Percentiles rank a stretch among this genome's conserved stretches.
These are phyloP conservation scores for Dusona sp. DNA, from an alignment of 2,888 invertebrate genomes.

Conservation along the genomic window DNA sequence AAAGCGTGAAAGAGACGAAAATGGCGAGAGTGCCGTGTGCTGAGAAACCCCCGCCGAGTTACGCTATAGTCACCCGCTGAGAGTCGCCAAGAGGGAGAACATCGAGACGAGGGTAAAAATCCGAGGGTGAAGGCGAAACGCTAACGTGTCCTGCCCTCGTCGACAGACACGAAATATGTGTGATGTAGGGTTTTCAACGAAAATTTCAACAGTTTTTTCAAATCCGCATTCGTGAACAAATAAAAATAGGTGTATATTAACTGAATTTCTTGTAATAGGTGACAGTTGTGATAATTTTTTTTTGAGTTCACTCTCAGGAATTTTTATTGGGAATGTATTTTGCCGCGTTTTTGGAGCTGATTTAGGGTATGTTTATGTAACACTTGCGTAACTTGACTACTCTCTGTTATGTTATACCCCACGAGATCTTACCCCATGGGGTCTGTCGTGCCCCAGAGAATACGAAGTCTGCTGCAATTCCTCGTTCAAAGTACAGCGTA, in stretches of 20 bases:
- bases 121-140: constrained; percentile 54
- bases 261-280: background rate
- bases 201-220: background rate
- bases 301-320: background rate
- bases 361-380: background rate
- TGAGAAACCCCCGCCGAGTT: constrained; percentile 61
- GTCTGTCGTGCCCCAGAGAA: too few species aligned
- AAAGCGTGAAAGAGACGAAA: constrained; percentile 51
- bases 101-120: constrained; percentile 52
- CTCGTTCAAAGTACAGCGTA: background rate
- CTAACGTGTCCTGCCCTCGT: constrained; percentile 18
- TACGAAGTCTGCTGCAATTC: background rate
- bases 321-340: background rate
- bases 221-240: background rate
- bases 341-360: background rate
- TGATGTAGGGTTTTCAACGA: background rate
- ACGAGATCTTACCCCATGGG: constrained; percentile 7
- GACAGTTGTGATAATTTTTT: background rate
- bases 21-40: constrained; percentile 34
- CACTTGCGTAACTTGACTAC: background rate
- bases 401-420: background rate
- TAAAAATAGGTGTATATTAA: background rate
- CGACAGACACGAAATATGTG: constrained; percentile 20
- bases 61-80: constrained; percentile 56
- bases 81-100: constrained; percentile 52